Evolutionary conservation across 2,113 vertebrate genomes (phyloP).

Genomic region (Motacilla tschutschensis): DNA sequence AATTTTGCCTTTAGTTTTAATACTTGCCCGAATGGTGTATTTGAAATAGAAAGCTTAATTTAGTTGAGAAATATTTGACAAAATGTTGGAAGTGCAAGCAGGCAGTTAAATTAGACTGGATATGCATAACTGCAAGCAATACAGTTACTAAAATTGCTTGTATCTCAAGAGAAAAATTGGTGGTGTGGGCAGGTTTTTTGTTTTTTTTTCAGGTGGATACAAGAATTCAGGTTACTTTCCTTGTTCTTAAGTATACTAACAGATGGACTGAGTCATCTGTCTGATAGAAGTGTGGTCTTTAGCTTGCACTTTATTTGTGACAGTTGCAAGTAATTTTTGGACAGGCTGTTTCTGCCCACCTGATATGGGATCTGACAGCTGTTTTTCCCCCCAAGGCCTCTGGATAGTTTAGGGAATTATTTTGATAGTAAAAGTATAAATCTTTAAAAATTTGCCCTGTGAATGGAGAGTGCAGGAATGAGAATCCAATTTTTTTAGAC

Average conservation of each 20-base stretch:
- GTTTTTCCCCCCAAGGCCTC: background rate
- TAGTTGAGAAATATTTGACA: conserved; percentile 17
- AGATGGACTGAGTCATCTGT: conserved; percentile 56
- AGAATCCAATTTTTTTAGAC: background rate
- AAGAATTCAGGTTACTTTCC: conserved; percentile 47
- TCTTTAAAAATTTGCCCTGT: background rate
- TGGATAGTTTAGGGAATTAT: conserved; percentile 8
- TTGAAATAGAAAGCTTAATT: conserved; percentile 26
- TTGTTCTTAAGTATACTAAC: conserved; percentile 31
- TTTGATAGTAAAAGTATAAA: conserved; percentile 6
- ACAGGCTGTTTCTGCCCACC: background rate
- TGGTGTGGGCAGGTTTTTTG: background rate
- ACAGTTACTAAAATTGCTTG: conserved; percentile 8
- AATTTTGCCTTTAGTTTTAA: background rate
- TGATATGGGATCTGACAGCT: background rate
- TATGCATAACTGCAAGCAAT: background rate
- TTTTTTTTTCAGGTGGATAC: conserved; percentile 20
- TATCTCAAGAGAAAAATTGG: conserved; percentile 2
- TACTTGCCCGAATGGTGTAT: background rate
- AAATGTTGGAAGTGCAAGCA: conserved; percentile 33
- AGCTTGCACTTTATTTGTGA: conserved; percentile 31
- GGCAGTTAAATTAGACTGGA: conserved; percentile 9
- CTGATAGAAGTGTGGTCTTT: conserved; percentile 39
- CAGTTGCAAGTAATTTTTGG: conserved; percentile 41
- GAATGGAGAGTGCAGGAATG: background rate